Percentiles rank a stretch among this genome's conserved stretches.
Evolutionary conservation across 2,888 invertebrate species (phyloP).

Genomic region (Drosophila birchii): DNA sequence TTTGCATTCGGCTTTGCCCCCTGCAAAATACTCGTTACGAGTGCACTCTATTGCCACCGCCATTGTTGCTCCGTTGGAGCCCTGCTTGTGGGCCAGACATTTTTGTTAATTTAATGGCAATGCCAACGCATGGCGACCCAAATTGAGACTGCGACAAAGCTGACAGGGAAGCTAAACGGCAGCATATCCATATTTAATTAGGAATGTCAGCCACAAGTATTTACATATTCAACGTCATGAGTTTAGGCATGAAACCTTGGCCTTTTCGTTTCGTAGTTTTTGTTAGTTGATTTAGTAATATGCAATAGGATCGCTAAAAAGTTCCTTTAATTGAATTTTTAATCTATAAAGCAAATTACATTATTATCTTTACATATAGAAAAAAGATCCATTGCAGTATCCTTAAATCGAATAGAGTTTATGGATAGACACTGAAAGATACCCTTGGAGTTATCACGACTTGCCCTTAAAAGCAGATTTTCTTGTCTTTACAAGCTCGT

Average conservation of each 20-base stretch:
- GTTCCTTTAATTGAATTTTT: too few relatives aligned
- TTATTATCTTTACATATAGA: too few relatives aligned
- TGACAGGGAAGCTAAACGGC: conserved; percentile 11
- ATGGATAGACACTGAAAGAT: not conserved
- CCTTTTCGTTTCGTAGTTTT: not conserved
- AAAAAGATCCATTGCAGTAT: too few relatives aligned
- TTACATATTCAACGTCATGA: not conserved
- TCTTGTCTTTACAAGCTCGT: not conserved
- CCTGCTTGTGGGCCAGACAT: conserved; percentile 26
- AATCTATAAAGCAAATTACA: too few relatives aligned
- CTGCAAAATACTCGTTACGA: conserved; percentile 11
- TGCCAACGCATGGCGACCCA: conserved; percentile 19
- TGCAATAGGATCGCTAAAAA: too few relatives aligned
- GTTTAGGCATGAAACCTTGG: not conserved
- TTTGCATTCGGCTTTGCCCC: conserved; percentile 4
- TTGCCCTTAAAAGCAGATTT: not conserved
- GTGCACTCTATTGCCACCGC: conserved; percentile 26
- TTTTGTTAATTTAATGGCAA: conserved; percentile 49
- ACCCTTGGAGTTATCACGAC: too few relatives aligned
- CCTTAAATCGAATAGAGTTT: not conserved
- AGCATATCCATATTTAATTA: conserved; percentile 16
- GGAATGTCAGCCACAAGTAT: conserved; percentile 2
- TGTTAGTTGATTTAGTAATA: too few relatives aligned
- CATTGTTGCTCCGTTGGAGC: conserved; percentile 6
- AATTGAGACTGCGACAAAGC: conserved; percentile 24